Base-by-base conservation (phyloP, 2,888 invertebrate species). In the Tenthredo amoena region DNA sequence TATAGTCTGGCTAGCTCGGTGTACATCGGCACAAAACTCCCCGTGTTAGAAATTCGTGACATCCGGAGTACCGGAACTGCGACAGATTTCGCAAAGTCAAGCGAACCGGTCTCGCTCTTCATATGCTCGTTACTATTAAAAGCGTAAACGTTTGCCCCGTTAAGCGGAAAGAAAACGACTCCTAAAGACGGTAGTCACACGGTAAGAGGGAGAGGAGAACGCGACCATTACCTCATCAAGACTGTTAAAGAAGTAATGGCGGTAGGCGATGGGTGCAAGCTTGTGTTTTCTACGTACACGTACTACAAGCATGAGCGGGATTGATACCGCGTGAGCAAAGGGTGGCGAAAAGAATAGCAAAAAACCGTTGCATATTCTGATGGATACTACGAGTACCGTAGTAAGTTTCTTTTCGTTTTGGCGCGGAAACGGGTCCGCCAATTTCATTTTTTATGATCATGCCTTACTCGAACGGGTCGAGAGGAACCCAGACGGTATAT, bases 171-270 rank as follows among this genome's bases (percentile, higher is more conserved):
- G 89, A 91, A 91, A 91, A 90, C 89, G 89, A 88, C 88, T 88
- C 88, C 90, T 90, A 90, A 91, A 91, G 91, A 91, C 91, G 91
- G 91, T 91, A 90, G 88, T 86, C 87, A 87, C 88, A 26, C 40
- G 74, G 26, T 7, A 77, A 55, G 34, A 77, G 50, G 58, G 62
- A 81, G 47, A 43, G 47, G 37, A 26, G 9, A 58, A 37, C 18
- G 34, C 21, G 47, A 71, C 89, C 89, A 91, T 92, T 92, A 92
- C 89, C 89, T 91, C 90, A 91, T 92, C 91, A 91, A 92, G 89
- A 90, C 89, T 88, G 91, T 91, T 90, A 91, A 88, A 90, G 89
- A 89, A 88, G 89, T 91, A 91, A 90, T 90, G 90, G 90, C 68
- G 82, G n/a, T 68, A 47, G 55, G 77, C 31, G 55, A n/a, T 31